phyloP scores from a whole-genome alignment of 2,113 vertebrate genomes.

The Toxostoma redivivum region DNA sequence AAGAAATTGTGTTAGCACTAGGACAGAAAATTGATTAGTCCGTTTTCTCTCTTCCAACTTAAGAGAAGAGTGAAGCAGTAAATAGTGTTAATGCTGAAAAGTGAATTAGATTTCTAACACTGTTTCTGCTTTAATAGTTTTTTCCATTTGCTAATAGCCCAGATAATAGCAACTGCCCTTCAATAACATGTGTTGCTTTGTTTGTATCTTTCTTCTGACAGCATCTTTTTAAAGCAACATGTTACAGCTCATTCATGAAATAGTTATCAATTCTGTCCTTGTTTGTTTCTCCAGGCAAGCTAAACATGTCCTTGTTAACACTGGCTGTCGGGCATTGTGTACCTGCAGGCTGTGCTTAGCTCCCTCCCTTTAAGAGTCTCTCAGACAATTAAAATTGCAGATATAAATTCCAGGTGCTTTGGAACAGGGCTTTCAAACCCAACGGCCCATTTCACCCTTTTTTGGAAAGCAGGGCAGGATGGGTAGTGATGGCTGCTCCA shows the following conservation, averaged over 20 bases:
- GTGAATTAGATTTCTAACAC: slow-evolving; percentile 54
- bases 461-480: not conserved
- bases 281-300: slow-evolving; percentile 55
- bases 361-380: not conserved
- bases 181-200: slow-evolving; percentile 36
- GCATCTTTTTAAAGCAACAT: slow-evolving; percentile 43
- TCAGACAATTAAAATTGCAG: slow-evolving; percentile 4
- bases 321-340: slow-evolving; percentile 26
- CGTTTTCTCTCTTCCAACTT: slow-evolving; percentile 4
- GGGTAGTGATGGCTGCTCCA: fast-evolving
- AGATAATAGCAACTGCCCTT: slow-evolving; percentile 52
- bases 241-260: slow-evolving; percentile 55
- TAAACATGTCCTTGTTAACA: slow-evolving; percentile 38
- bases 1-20: not conserved
- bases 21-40: slow-evolving; percentile 36
- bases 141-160: slow-evolving; percentile 62
- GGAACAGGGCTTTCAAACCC: not conserved
- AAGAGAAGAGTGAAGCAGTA: slow-evolving; percentile 25
- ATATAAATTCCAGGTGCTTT: not conserved
- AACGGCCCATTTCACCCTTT: not conserved
- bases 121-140: slow-evolving; percentile 55
- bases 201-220: slow-evolving; percentile 49
- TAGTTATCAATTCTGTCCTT: slow-evolving; percentile 56
- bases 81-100: slow-evolving; percentile 36
- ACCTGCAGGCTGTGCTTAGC: slow-evolving; percentile 33